phyloP scores from a whole-genome alignment of 2,888 invertebrate species.

The Oeneis ivallda region DNA sequence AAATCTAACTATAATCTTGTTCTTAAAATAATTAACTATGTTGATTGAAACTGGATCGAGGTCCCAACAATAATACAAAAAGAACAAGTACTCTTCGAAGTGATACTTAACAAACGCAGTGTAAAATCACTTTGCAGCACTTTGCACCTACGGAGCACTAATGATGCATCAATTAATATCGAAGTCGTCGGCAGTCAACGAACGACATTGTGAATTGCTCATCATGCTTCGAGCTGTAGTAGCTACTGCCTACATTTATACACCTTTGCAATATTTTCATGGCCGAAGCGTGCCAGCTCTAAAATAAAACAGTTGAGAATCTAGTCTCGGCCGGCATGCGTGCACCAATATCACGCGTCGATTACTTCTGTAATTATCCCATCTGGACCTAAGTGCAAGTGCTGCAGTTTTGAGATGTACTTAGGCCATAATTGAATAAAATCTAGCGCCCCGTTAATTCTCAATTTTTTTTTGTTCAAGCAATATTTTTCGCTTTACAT shows the following conservation, averaged over 20 bases:
- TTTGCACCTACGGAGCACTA: slow-evolving; percentile 22
- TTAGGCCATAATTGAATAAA: not conserved
- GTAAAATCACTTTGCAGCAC: slow-evolving; percentile 24
- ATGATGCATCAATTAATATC: slow-evolving; percentile 30
- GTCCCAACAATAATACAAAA: not conserved
- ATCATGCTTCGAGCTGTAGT: slow-evolving; percentile 50
- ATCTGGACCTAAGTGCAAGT: slow-evolving; percentile 37
- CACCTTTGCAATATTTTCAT: slow-evolving; percentile 71
- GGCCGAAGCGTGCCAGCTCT: slow-evolving; percentile 68
- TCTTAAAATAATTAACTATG: too few species aligned
- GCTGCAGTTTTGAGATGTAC: slow-evolving; percentile 10
- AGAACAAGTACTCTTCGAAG: not conserved
- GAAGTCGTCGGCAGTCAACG: slow-evolving; percentile 54
- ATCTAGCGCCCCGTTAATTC: not conserved
- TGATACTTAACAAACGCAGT: slow-evolving; percentile 12
- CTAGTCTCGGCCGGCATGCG: slow-evolving; percentile 65
- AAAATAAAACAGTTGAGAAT: slow-evolving; percentile 78
- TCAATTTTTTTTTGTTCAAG: not conserved
- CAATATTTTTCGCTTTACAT: not conserved
- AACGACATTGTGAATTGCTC: slow-evolving; percentile 65
- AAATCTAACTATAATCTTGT: too few species aligned
- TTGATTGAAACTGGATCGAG: not conserved
- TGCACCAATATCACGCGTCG: slow-evolving; percentile 49
- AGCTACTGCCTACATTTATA: slow-evolving; percentile 45
- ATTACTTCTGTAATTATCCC: slow-evolving; percentile 57